Conservation (phyloP, 2,888 invertebrate genomes). For the Cantharis rustica region DNA sequence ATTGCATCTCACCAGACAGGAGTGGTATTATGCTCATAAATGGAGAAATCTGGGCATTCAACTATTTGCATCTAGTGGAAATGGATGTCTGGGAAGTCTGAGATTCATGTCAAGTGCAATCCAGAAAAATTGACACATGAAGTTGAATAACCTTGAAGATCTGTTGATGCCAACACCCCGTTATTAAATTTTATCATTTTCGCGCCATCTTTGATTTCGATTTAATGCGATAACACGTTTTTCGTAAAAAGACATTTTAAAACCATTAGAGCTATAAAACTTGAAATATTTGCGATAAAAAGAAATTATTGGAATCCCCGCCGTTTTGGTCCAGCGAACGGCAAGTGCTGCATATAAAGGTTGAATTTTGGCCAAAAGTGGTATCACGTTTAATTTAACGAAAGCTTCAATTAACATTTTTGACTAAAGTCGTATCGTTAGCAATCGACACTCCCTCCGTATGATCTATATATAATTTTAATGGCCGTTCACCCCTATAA, state of each 20-base stretch:
- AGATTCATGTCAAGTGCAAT: not conserved
- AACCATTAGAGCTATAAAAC: not conserved
- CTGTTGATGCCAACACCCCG: too few relatives aligned
- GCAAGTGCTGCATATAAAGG: not conserved
- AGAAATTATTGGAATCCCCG: not conserved
- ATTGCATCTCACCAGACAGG: not conserved
- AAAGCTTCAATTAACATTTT: not conserved
- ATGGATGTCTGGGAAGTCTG: not conserved
- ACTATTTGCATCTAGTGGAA: not conserved
- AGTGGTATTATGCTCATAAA: not conserved
- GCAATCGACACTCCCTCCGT: constrained; percentile 9
- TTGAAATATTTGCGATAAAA: not conserved
- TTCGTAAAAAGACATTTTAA: not conserved
- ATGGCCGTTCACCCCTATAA: constrained; percentile 9
- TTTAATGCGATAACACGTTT: not conserved
- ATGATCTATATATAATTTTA: constrained; percentile 5
- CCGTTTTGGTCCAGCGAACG: not conserved
- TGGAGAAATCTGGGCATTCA: not conserved
- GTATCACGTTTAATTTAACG: not conserved
- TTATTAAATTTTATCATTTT: not conserved
- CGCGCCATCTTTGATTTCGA: not conserved
- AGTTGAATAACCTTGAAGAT: not conserved
- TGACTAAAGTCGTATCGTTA: not conserved
- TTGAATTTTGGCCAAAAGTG: not conserved
- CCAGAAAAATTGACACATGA: not conserved